These are phyloP conservation scores for Syngnathoides biaculeatus DNA, from an alignment of 2,113 vertebrate genomes.

Conservation along the genomic window DNA sequence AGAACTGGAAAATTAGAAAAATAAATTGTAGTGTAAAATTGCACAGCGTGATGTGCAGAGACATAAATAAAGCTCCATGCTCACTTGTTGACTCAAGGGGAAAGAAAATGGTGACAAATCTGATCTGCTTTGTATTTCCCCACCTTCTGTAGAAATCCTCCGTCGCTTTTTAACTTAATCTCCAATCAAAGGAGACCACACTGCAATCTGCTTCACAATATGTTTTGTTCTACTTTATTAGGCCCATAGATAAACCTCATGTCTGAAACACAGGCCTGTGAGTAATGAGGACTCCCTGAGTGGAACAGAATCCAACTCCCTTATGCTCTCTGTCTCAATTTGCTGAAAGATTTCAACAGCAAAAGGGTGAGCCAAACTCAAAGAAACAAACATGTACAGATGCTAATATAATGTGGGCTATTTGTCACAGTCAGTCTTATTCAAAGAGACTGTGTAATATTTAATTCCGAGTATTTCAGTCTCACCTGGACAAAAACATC, in stretches of 20 bases:
- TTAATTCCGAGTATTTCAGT: neutral
- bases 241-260: slow-evolving; percentile 63
- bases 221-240: slow-evolving; percentile 73
- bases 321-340: slow-evolving; percentile 44
- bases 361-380: neutral
- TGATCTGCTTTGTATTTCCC: slow-evolving; percentile 31
- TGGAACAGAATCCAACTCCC: slow-evolving; percentile 56
- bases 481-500: neutral
- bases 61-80: slow-evolving; percentile 16
- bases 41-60: slow-evolving; percentile 11
- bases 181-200: slow-evolving; percentile 67
- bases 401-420: slow-evolving; percentile 27
- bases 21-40: slow-evolving; percentile 10
- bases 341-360: neutral
- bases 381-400: slow-evolving; percentile 22
- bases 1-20: slow-evolving; percentile 35
- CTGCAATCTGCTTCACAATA: slow-evolving; percentile 74
- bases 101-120: slow-evolving; percentile 45
- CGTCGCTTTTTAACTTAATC: slow-evolving; percentile 57
- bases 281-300: slow-evolving; percentile 58
- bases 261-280: slow-evolving; percentile 57
- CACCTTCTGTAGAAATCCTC: slow-evolving; percentile 39
- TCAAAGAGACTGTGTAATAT: neutral
- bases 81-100: slow-evolving; percentile 29
- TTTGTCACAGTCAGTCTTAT: neutral